phyloP scores from a whole-genome alignment of 2,888 invertebrate species.

The Agyllia agylla region DNA sequence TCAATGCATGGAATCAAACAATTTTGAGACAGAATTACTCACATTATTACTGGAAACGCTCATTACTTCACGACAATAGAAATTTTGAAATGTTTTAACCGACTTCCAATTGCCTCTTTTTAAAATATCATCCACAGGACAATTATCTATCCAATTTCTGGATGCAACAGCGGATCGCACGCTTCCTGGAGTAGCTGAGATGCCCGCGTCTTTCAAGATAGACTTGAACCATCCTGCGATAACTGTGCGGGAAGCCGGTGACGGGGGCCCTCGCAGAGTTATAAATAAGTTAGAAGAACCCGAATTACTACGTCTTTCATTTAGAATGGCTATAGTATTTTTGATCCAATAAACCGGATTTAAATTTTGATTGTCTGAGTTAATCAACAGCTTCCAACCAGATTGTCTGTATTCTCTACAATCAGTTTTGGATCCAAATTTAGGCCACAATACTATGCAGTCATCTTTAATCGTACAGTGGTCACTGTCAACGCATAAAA shows the following conservation, averaged over 20 bases:
- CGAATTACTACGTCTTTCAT: background rate
- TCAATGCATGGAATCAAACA: background rate
- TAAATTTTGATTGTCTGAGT: background rate
- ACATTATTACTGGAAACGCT: background rate
- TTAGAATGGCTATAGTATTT: background rate
- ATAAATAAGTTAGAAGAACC: background rate
- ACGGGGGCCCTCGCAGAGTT: background rate
- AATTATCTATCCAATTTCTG: background rate
- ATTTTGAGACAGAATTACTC: background rate
- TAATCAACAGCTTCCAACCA: background rate
- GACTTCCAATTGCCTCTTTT: background rate
- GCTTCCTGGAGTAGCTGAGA: background rate
- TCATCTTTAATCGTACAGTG: background rate
- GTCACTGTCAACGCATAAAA: background rate
- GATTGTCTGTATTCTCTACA: background rate
- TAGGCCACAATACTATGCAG: background rate
- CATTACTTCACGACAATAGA: background rate
- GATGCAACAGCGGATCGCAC: background rate
- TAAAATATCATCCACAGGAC: background rate
- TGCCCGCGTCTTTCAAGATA: background rate
- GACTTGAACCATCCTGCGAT: background rate
- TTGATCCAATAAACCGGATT: background rate
- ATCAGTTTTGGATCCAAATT: background rate
- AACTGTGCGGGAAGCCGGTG: background rate
- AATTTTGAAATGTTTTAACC: background rate